Conservation (phyloP, 2,113 vertebrate species). For the Clarias magur region DNA sequence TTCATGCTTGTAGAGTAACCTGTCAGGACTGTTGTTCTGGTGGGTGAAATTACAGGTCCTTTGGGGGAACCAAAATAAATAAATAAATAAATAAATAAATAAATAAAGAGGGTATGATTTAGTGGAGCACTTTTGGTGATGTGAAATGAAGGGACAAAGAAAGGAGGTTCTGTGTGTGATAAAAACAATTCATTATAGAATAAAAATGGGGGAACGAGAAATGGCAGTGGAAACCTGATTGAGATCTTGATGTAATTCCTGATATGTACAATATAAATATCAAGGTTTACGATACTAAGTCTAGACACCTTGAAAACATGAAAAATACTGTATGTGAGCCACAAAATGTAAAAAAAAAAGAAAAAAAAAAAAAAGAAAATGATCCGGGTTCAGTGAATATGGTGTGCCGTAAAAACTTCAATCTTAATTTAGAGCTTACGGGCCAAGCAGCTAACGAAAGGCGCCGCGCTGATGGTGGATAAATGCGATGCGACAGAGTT, state of each 20-base stretch:
- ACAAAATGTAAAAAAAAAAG: too few relatives aligned
- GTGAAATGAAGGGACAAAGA: background rate
- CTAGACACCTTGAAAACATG: background rate
- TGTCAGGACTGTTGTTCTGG: background rate
- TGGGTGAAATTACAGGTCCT: background rate
- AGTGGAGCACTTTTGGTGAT: background rate
- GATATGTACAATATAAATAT: background rate
- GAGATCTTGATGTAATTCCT: background rate
- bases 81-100: too few relatives aligned
- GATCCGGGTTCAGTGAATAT: background rate
- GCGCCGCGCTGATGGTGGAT: slow-evolving; percentile 70
- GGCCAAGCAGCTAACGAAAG: slow-evolving; percentile 82
- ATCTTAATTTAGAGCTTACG: background rate
- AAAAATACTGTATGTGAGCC: background rate
- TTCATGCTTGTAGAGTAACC: background rate
- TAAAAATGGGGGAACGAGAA: background rate
- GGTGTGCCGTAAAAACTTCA: background rate
- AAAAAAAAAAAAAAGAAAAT: too few relatives aligned
- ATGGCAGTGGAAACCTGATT: background rate
- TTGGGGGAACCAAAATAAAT: background rate
- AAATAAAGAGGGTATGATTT: background rate
- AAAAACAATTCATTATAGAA: background rate
- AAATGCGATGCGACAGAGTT: slow-evolving; percentile 88
- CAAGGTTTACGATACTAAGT: background rate
- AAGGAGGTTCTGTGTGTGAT: background rate